These are phyloP conservation scores for Coryphaenoides rupestris DNA, from an alignment of 2,113 vertebrate genomes.

Conservation along the genomic window DNA sequence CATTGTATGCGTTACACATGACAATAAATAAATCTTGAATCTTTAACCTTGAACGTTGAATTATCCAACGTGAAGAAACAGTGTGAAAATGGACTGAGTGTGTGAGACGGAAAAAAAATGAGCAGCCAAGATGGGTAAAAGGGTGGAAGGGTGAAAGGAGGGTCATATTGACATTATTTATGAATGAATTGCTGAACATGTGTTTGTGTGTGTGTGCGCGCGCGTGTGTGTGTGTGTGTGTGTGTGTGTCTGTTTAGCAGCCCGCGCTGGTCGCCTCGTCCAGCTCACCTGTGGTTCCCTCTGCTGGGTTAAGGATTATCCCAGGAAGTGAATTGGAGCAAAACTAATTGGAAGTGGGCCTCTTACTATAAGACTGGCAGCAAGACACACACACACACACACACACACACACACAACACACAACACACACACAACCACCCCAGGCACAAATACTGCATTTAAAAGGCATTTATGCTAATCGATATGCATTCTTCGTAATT, in stretches of 20 bases:
- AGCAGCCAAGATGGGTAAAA: constrained; percentile 23
- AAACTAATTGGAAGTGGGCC: constrained; percentile 61
- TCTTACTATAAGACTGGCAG: constrained; percentile 48
- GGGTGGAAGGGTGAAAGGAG: constrained; percentile 47
- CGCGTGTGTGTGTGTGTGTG: constrained; percentile 34
- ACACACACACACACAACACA: constrained; percentile 27
- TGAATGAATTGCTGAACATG: constrained; percentile 52
- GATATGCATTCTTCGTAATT: no score
- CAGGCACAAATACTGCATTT: not conserved
- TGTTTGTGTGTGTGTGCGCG: constrained; percentile 15
- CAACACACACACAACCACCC: not conserved
- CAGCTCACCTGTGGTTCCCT: constrained; percentile 66
- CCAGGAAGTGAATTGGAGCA: constrained; percentile 72
- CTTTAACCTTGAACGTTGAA: no score
- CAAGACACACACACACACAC: constrained; percentile 31
- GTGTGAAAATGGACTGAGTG: constrained; percentile 4
- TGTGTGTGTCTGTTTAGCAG: constrained; percentile 42
- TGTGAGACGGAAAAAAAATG: constrained; percentile 6
- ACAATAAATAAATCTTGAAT: no score
- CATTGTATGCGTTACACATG: no score
- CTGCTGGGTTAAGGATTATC: constrained; percentile 71
- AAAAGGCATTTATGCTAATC: no score
- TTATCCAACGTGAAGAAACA: constrained; percentile 20
- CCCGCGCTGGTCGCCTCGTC: constrained; percentile 52
- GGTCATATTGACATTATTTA: constrained; percentile 63